A percentile compares a stretch with the other conserved stretches of the same genome.
These are phyloP conservation scores for Cebidichthys violaceus DNA, from an alignment of 2,113 vertebrate species.

Conservation along the genomic window DNA sequence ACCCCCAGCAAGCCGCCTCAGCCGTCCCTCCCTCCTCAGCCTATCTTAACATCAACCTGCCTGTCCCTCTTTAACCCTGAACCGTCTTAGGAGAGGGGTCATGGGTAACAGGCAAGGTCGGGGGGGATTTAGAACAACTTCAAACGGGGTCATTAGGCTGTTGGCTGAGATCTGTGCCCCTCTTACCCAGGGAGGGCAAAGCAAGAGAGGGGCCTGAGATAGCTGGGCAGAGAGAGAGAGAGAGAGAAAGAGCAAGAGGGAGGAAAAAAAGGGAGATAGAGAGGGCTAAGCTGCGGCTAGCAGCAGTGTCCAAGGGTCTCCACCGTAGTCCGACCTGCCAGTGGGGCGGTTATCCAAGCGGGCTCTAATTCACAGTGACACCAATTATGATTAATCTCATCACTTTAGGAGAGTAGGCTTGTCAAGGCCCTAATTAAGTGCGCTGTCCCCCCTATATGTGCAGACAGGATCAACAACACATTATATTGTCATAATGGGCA, in stretches of 20 bases:
- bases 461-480: conserved; percentile 86
- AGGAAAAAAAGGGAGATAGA: conserved; percentile 23
- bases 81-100: conserved; percentile 81
- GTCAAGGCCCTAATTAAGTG: conserved; percentile 87
- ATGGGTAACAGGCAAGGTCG: conserved; percentile 89
- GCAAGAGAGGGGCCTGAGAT: conserved; percentile 74
- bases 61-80: conserved; percentile 75
- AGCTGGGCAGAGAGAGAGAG: conserved; percentile 54
- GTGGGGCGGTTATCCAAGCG: conserved; percentile 82
- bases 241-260: conserved; percentile 36
- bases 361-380: conserved; percentile 84
- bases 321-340: conserved; percentile 82
- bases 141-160: conserved; percentile 91
- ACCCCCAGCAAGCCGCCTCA: conserved; percentile 26
- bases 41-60: conserved; percentile 75
- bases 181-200: conserved; percentile 73
- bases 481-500: conserved; percentile 91
- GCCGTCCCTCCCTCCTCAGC: conserved; percentile 54
- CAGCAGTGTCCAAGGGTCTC: conserved; percentile 84
- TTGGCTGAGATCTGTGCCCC: conserved; percentile 79
- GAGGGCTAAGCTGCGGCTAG: conserved; percentile 77
- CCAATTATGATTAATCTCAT: conserved; percentile 88
- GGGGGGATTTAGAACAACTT: conserved; percentile 92
- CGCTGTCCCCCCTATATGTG: conserved; percentile 84
- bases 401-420: conserved; percentile 86